Evolutionary conservation across 2,888 invertebrate genomes (phyloP), one percentile per base, ranked within the genome.

Genomic region (Eugnorisma glareosa): DNA sequence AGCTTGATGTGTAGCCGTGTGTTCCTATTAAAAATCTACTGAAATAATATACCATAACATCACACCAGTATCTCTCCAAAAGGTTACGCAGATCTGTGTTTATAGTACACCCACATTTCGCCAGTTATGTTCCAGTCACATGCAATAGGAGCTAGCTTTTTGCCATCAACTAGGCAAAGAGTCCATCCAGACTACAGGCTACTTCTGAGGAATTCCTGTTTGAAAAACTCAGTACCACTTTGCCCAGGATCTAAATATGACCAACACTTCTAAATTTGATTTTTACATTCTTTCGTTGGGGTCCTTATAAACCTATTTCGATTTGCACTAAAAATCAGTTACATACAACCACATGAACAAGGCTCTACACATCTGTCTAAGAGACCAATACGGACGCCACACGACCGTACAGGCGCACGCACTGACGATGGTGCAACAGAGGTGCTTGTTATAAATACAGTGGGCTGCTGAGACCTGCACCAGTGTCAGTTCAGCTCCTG

Each of bases 401-500:
- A 64, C 64, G 71, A 79, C 77, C 73, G 68, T 67, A 77, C 81
- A 76, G 73, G 67, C 73, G 66, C 78, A 81, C 75, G 84, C 84
- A 79, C 71, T 68, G 74, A 83, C 70, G 72, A 83, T 92, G 95
- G 93, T 93, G 95, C 91, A 95, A 95, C 91, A 81, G 66, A 72
- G 61, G 83, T 80, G 86, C 81, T 89, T 59, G 90, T 94, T 96
- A 96, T 96, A 96, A 95, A 95, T 95, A 95, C 89, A 89, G 92
- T 90, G 92, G 89, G 86, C 76, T 79, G 76, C 79, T 79, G 74
- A 77, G 78, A 77, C 81, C 83, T 85, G 89, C 88, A 92, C 79
- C 94, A 95, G 95, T 94, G 94, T 95, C 94, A 97, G 96, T 97
- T 96, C 95, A 85, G 89, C 91, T 96, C 95, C 96, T 96, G 96